These are phyloP conservation scores for Malaclemys terrapin DNA, from an alignment of 2,113 vertebrate species.

Conservation along the genomic window DNA sequence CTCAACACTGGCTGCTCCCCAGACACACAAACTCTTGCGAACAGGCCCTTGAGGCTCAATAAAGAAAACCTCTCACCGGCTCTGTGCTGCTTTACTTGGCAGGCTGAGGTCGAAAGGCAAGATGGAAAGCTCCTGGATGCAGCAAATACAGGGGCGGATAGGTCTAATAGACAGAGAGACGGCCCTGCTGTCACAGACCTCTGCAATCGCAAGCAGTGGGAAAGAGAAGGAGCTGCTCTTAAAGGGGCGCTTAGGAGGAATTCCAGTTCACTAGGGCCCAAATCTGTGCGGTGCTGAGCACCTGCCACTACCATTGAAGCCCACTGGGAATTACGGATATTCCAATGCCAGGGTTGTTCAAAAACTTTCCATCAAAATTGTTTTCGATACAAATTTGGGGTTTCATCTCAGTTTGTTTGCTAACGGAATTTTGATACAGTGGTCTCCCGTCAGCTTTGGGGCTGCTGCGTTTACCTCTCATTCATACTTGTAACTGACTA, in stretches of 20 bases:
- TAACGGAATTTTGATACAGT: background rate
- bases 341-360: background rate
- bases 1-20: background rate
- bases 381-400: background rate
- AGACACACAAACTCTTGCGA: background rate
- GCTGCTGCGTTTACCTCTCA: background rate
- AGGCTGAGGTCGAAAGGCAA: background rate
- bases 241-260: background rate
- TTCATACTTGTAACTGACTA: background rate
- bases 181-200: background rate
- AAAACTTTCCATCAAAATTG: background rate
- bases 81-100: background rate
- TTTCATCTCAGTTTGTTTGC: background rate
- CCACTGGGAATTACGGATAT: background rate
- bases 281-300: background rate
- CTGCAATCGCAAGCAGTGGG: background rate
- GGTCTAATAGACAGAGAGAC: fast-evolving
- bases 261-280: background rate
- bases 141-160: background rate
- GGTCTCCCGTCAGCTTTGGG: background rate
- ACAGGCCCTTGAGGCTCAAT: fast-evolving
- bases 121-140: background rate
- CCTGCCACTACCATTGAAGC: background rate
- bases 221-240: background rate
- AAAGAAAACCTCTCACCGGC: fast-evolving